A percentile compares a stretch with the other conserved stretches of the same genome.
These are phyloP conservation scores for Cladopsammia gracilis DNA, from an alignment of 64 coral and sea anemone genomes.

Conservation along the genomic window DNA sequence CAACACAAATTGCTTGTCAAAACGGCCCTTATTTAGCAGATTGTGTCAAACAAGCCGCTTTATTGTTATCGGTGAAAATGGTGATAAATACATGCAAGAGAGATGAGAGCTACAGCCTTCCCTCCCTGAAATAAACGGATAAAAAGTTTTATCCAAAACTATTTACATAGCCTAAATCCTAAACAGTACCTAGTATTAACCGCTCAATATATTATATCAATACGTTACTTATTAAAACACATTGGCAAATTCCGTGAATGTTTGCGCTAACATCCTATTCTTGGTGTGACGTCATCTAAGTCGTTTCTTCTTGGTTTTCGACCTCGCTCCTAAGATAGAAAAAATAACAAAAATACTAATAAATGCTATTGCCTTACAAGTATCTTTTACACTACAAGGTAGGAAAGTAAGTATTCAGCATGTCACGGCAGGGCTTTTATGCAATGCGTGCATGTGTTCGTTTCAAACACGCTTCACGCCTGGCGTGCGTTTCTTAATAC, in stretches of 20 bases:
- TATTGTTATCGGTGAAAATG: not conserved
- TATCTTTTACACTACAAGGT: too few relatives aligned
- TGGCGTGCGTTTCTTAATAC: too few relatives aligned
- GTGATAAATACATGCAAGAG: not conserved
- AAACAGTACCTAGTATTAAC: not conserved
- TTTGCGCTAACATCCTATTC: not conserved
- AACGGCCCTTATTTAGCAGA: not conserved
- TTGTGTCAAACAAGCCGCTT: not conserved
- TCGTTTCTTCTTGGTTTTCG: slow-evolving; percentile 86
- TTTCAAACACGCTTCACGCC: too few relatives aligned
- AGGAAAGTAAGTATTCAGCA: too few relatives aligned
- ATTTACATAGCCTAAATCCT: not conserved
- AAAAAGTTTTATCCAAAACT: slow-evolving; percentile 13
- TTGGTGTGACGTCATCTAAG: slow-evolving; percentile 55
- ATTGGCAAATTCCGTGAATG: not conserved
- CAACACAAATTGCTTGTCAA: too few relatives aligned
- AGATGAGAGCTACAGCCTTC: not conserved
- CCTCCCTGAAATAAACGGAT: not conserved
- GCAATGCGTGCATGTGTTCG: too few relatives aligned
- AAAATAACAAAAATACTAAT: not conserved
- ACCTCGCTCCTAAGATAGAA: slow-evolving; percentile 48
- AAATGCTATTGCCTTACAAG: too few relatives aligned
- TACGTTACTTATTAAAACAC: not conserved
- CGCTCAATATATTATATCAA: slow-evolving; percentile 26
- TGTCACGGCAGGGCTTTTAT: too few relatives aligned